Percentiles rank a stretch among this genome's conserved stretches.
These are phyloP conservation scores for Oncorhynchus tshawytscha DNA, from an alignment of 2,113 vertebrate genomes.

Conservation along the genomic window DNA sequence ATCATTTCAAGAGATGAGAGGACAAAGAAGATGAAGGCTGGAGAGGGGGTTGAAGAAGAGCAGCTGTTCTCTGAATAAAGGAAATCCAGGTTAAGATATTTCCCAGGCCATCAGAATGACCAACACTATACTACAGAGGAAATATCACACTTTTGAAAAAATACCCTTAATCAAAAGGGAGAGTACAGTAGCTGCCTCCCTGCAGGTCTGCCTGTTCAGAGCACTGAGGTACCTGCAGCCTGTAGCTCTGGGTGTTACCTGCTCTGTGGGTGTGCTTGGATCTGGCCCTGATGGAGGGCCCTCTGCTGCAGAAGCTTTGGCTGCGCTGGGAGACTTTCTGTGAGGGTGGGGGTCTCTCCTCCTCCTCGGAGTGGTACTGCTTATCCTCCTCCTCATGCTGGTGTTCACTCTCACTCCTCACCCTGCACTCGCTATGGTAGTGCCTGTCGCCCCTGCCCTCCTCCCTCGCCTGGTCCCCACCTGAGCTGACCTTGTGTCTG, in stretches of 20 bases:
- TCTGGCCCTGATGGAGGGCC: conserved; percentile 44
- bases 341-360: conserved; percentile 36
- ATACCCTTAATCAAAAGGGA: too few species aligned
- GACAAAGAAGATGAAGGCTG: not conserved
- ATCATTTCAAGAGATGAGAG: not conserved
- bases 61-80: not conserved
- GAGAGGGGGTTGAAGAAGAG: not conserved
- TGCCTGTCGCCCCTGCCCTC: conserved; percentile 6
- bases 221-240: conserved; percentile 9
- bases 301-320: conserved; percentile 56
- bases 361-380: conserved; percentile 58
- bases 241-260: conserved; percentile 61
- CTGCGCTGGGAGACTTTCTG: conserved; percentile 48
- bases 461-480: conserved; percentile 18
- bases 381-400: conserved; percentile 39
- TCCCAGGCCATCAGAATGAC: not conserved
- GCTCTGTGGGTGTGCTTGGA: conserved; percentile 41
- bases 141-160: too few species aligned
- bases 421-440: conserved; percentile 1
- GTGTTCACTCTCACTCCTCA: conserved; percentile 45
- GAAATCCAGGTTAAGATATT: not conserved
- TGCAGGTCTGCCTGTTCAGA: conserved; percentile 26
- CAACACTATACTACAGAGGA: too few species aligned
- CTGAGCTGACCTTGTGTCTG: not conserved
- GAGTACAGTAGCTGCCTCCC: not conserved